Evolutionary conservation across 1,140 invertebrate species (phyloP).

Genomic region (Grapholita molesta): DNA sequence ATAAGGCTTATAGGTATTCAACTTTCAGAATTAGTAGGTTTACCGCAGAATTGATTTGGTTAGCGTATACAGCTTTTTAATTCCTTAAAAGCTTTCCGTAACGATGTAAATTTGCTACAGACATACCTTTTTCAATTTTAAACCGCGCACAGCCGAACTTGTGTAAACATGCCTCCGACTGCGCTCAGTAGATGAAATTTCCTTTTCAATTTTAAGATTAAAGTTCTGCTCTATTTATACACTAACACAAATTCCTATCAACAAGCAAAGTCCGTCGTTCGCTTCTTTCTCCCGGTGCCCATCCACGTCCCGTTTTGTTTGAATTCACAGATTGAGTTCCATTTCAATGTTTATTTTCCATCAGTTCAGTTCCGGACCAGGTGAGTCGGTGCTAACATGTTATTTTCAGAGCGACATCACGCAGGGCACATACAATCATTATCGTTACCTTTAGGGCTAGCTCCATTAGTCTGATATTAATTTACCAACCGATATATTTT

Average conservation of each 20-base stretch:
- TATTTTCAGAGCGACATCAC: conserved; percentile 6
- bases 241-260: conserved; percentile 73
- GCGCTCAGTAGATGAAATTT: neutral
- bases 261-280: conserved; percentile 51
- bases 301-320: conserved; percentile 3
- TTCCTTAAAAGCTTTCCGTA: conserved; percentile 6
- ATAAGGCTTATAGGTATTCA: neutral
- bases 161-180: conserved; percentile 9
- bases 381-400: conserved; percentile 1
- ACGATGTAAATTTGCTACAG: neutral
- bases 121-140: neutral
- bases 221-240: conserved; percentile 41
- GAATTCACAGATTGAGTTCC: conserved; percentile 9
- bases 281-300: conserved; percentile 24
- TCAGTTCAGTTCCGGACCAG: neutral
- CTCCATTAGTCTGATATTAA: conserved; percentile 42
- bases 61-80: neutral
- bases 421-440: conserved; percentile 2
- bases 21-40: neutral
- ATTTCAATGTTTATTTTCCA: conserved; percentile 9
- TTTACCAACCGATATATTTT: conserved; percentile 66
- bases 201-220: conserved; percentile 21
- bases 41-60: neutral
- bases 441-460: conserved; percentile 46
- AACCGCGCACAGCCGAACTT: neutral